Base-by-base conservation (phyloP, 2,797 vertebrate genomes). In the Scarus forsteni region DNA sequence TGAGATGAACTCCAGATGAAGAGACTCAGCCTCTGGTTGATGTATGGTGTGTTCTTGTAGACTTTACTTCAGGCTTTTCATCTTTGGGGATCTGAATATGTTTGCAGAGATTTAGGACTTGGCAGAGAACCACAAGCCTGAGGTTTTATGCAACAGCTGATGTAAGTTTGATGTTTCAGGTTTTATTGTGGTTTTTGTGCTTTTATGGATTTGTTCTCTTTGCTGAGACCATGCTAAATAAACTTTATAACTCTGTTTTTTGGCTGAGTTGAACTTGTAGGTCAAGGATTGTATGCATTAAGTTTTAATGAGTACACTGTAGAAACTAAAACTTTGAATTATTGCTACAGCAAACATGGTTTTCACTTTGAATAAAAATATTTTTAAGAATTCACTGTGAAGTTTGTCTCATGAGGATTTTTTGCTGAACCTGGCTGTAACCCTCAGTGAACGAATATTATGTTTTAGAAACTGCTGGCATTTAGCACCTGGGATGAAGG, bases 1-100 rank as follows among this genome's bases (percentile, higher is more conserved):
- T 77, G 85, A 86, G 83, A 87, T 81, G 49, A 76, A 83, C 62
- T 81, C 27, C 45, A 27, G 61, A 80, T 75, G 50, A n/a, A 54
- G 51, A 70, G 65, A 84, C 77, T 48, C 52, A 80, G 71, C 65
- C 46, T 52, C 71, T 7, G 40, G 77, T 88, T 67, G 64, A 80
- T 80, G 66, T 63, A 19, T 59, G 71, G 76, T 74, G 61, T 62
- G 55, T 80, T 80, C 67, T 63, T 88, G 77, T 90, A 88, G 83
- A 89, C 77, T 89, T 83, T 79, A 77, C 88, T 79, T 49, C 42
- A 52, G 83, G 78, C 40, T 49, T 62, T 60, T 75, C 52, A 84
- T 79, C 81, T 67, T 10, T 70, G n/a, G 70, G 80, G 74, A 86
- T 83, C 63, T 83, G 62, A 75, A 77, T 57, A n/a, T 48, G 45